Evolutionary conservation across 2,797 vertebrate genomes (phyloP).

Genomic region (Mormyrops boulengeri): DNA sequence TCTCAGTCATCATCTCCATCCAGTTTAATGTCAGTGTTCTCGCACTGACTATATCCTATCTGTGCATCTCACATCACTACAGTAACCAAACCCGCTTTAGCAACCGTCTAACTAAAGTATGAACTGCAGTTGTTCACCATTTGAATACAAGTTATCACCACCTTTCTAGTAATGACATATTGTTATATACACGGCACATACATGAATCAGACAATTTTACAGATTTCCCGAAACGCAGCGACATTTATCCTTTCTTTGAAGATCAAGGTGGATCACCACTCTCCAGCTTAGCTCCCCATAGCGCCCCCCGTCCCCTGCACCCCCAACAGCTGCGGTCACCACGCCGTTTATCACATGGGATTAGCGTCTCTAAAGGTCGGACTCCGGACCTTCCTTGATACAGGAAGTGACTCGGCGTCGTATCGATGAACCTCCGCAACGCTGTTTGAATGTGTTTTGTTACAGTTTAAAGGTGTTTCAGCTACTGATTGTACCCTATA

Average conservation of each 20-base stretch:
- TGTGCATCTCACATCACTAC: not conserved
- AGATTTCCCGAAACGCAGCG: not conserved
- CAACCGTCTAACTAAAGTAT: not conserved
- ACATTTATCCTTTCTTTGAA: not conserved
- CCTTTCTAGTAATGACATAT: not conserved
- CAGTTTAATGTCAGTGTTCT: not conserved
- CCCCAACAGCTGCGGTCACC: not conserved
- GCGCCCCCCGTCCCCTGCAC: not conserved
- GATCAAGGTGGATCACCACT: not conserved
- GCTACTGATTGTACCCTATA: not conserved
- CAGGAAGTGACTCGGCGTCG: not conserved
- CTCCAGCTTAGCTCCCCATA: not conserved
- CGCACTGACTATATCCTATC: not conserved
- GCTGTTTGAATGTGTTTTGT: not conserved
- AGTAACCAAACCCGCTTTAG: not conserved
- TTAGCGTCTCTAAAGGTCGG: not conserved
- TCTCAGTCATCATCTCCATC: not conserved
- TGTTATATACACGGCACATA: not conserved
- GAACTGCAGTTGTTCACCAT: not conserved
- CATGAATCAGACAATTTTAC: not conserved
- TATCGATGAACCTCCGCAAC: not conserved
- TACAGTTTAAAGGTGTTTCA: not conserved
- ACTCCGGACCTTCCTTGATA: not conserved
- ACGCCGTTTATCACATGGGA: not conserved
- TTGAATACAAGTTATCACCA: not conserved